A percentile compares a stretch with the other conserved stretches of the same genome.
Conservation (phyloP, 1,140 invertebrate genomes). For the Panagrolaimus sp. region DNA sequence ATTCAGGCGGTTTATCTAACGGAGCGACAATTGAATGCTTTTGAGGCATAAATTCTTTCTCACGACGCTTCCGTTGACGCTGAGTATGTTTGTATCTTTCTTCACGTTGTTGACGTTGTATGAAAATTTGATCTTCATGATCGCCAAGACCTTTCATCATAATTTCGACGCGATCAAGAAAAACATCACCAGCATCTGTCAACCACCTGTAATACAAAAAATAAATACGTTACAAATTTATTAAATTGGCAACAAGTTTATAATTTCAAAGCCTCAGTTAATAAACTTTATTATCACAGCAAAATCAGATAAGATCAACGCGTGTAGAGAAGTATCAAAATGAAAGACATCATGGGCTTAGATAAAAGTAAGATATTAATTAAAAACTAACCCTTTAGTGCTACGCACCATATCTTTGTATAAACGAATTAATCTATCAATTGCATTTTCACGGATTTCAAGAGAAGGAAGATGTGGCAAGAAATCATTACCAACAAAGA, state of each 20-base stretch:
- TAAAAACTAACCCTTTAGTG: conserved; percentile 33
- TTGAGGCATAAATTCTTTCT: conserved; percentile 63
- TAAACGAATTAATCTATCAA: conserved; percentile 83
- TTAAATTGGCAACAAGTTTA: conserved; percentile 15
- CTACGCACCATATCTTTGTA: conserved; percentile 93
- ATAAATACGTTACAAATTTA: background rate
- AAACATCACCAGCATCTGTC: conserved; percentile 86
- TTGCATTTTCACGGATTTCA: conserved; percentile 94
- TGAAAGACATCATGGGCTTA: conserved; percentile 15
- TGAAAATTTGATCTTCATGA: conserved; percentile 96
- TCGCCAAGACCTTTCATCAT: conserved; percentile 79
- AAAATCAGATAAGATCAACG: conserved; percentile 25
- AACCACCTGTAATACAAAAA: conserved; percentile 66
- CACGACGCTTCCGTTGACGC: conserved; percentile 60
- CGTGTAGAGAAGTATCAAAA: conserved; percentile 10
- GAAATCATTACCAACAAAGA: conserved; percentile 99
- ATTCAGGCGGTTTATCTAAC: background rate
- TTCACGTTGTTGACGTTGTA: conserved; percentile 64
- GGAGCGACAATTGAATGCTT: conserved; percentile 59
- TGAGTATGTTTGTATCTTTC: conserved; percentile 66
- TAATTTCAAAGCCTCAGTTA: conserved; percentile 10
- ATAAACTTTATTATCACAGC: background rate
- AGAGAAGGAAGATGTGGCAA: conserved; percentile 93
- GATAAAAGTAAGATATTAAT: background rate
- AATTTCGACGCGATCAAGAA: conserved; percentile 82